Evolutionary conservation across 2,113 vertebrate genomes (phyloP).

Genomic region (Orcinus orca): DNA sequence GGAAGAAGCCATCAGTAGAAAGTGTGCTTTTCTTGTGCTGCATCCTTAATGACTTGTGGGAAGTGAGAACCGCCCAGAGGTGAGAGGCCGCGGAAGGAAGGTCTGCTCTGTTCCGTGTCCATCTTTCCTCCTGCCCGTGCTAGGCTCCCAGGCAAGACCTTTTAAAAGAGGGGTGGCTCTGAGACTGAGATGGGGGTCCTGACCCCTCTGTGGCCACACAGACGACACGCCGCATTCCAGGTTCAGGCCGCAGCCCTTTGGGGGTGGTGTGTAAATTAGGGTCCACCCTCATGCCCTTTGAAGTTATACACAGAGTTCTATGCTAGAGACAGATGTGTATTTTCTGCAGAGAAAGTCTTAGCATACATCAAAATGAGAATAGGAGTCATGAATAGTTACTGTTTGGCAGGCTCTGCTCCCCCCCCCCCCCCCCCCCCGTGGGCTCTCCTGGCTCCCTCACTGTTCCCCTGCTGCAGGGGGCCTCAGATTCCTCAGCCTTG

Average conservation of each 20-base stretch:
- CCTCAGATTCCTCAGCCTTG: not conserved
- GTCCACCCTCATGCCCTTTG: not conserved
- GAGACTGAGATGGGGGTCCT: not conserved
- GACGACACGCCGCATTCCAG: accelerated
- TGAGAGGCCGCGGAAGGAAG: no score
- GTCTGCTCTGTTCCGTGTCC: accelerated
- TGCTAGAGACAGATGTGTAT: not conserved
- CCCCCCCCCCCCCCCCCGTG: accelerated
- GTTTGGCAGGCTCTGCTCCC: not conserved
- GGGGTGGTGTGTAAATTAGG: not conserved
- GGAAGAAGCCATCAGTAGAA: not conserved
- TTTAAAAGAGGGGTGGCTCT: not conserved
- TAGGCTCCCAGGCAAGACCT: not conserved
- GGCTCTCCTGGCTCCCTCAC: no score
- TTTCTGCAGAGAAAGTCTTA: not conserved
- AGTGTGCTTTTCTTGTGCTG: no score
- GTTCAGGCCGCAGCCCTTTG: not conserved
- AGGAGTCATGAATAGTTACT: not conserved
- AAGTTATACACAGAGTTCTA: not conserved
- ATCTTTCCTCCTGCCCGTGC: no score
- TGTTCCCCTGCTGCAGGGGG: not conserved
- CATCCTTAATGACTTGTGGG: not conserved
- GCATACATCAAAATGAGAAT: not conserved
- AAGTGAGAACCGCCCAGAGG: accelerated
- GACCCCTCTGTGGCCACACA: not conserved